Percentiles rank a stretch among this genome's conserved stretches.
These are phyloP conservation scores for Bombus difficillimus DNA, from an alignment of 1,140 invertebrate species.

Conservation along the genomic window DNA sequence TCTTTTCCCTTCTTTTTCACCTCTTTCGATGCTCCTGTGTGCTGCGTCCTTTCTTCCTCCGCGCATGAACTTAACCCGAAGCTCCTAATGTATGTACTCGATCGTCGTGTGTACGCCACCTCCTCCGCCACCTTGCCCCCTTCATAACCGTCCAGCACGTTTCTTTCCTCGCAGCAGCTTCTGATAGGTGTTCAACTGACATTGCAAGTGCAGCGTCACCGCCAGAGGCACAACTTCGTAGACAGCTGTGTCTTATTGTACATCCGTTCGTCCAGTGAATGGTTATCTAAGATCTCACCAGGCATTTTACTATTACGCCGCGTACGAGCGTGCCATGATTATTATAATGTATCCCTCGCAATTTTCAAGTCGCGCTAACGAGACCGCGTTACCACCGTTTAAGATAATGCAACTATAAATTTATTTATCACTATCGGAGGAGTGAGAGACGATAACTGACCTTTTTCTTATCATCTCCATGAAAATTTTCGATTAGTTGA, in stretches of 20 bases:
- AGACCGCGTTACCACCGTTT: conserved; percentile 21
- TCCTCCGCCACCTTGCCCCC: background rate
- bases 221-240: conserved; percentile 20
- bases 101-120: background rate
- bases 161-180: background rate
- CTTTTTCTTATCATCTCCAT: background rate
- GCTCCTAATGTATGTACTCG: conserved; percentile 29
- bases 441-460: background rate
- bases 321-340: conserved; percentile 1
- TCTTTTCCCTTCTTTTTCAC: conserved; percentile 45
- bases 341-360: conserved; percentile 30
- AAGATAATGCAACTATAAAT: conserved; percentile 22
- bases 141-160: conserved; percentile 12
- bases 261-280: conserved; percentile 30
- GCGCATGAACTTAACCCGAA: conserved; percentile 34
- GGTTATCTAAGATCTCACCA: conserved; percentile 22
- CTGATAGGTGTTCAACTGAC: conserved; percentile 43
- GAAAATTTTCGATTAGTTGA: background rate
- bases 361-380: conserved; percentile 30
- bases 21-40: conserved; percentile 1
- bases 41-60: conserved; percentile 46
- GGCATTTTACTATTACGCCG: conserved; percentile 20
- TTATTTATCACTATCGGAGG: conserved; percentile 11
- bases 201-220: conserved; percentile 38
- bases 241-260: conserved; percentile 45